Evolutionary conservation across 2,888 invertebrate species (phyloP).

Genomic region (Lithophane semibrunnea): DNA sequence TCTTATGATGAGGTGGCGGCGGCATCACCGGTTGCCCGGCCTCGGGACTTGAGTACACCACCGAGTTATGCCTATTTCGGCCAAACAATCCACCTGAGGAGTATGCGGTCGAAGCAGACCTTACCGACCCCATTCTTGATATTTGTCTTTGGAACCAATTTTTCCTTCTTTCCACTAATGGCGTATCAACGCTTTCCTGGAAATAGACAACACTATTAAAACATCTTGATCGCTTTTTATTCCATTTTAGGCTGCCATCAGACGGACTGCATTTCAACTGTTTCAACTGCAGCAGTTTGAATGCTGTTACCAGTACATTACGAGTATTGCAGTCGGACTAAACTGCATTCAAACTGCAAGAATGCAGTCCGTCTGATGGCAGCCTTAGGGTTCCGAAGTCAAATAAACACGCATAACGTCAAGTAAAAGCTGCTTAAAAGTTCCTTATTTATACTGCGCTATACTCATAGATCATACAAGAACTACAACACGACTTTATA

Average conservation of each 20-base stretch:
- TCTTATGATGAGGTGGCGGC: conserved; percentile 91
- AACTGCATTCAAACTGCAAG: too few species aligned
- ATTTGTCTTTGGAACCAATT: conserved; percentile 97
- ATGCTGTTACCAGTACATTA: too few species aligned
- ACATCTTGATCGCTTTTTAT: not conserved
- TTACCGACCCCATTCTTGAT: conserved; percentile 95
- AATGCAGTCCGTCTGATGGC: too few species aligned
- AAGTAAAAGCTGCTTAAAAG: not conserved
- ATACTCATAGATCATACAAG: not conserved
- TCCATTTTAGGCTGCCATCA: not conserved
- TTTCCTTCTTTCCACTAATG: conserved; percentile 95
- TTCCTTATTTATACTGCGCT: too few species aligned
- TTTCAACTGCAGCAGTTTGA: too few species aligned
- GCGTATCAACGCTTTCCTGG: conserved; percentile 97
- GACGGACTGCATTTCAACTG: too few species aligned
- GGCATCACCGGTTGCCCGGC: conserved; percentile 86
- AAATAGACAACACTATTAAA: conserved; percentile 56
- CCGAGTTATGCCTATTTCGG: conserved; percentile 94
- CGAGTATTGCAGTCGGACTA: too few species aligned
- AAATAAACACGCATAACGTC: too few species aligned
- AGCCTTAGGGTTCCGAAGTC: not conserved
- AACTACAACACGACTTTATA: not conserved
- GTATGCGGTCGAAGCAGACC: conserved; percentile 96
- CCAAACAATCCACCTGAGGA: conserved; percentile 94
- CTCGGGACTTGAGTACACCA: conserved; percentile 92